Base-by-base conservation (phyloP, 2,888 invertebrate genomes). In the Saturnia pavonia region DNA sequence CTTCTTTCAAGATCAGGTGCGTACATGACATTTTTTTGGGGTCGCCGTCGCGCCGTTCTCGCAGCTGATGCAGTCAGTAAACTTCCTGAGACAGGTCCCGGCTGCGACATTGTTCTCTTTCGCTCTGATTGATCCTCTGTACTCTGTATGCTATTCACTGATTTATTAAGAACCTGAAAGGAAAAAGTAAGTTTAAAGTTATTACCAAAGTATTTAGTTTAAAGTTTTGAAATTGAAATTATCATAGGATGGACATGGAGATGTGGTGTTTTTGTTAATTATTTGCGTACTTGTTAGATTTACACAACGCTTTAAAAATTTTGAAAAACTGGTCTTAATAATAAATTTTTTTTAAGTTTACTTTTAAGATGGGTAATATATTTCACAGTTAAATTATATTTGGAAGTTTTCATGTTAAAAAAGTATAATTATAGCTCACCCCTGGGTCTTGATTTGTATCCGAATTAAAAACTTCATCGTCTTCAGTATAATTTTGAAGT, bases 21-120 rank as follows among this genome's bases (percentile, higher is more conserved):
- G 71, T 92, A 92, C 82, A 88, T 90, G 63, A 91, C 91, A 72
- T 79, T 90, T 22, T 85, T 82, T 0, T 76, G 84, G 0, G 86
- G 88, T 43, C 89, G 82, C n/a, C 85, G 84, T 3, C 92, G 83
- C 1, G 86, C 87, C 0, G 90, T 86, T 1, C 93, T 84, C 0
- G 91, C 85, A 11, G 91, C 88, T 1, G 85, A 85, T 9, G 93
- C 92, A 0, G 92, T 93, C 67, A 85, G 69, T 25, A 88, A 70
- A 72, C 80, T 88, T 2, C 91, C 90, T 0, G 91, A 81, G 1
- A 75, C 77, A 0, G 93, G 93, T 0, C 92, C 92, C 1, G 93
- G 93, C 74, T 91, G 91, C 0, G 93, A 94, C 88, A 89, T 81
- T 11, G 92, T 86, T 67, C 93, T 84, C 68, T 90, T 80, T 11